Evolutionary conservation across 1,140 invertebrate species (phyloP), one percentile per base, ranked within the genome.

Genomic region (Drosophila trapezifrons): DNA sequence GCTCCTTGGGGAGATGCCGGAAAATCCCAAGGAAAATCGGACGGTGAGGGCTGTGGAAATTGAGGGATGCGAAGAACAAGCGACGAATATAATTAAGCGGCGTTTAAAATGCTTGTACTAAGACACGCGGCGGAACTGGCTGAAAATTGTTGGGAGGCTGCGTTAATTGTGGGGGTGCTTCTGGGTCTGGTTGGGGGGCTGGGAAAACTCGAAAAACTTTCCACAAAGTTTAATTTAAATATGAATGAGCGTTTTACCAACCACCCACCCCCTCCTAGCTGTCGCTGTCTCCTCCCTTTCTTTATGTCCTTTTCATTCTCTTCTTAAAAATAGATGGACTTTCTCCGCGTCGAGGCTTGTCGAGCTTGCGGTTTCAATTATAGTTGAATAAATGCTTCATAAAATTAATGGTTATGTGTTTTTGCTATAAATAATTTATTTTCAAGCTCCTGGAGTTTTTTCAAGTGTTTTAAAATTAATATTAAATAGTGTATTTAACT

Each of bases 181-280:
- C 55, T 37, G 40, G 27, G 7, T 37, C 40, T n/a, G 47, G 18
- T 27, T 15, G 38, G 32, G 32, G n/a, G 51, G 51, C 25, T 1
- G 4, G 17, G 10, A 35, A 55, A 69, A 55, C 45, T 67, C 13
- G 47, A 67, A 70, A 82, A 86, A 85, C 82, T 86, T 86, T 86
- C 66, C 63, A 45, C 78, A 89, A 87, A 84, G 73, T 87, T 87
- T 83, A 83, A 89, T 87, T 87, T 89, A 80, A 89, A 89, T 84
- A 83, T 80, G 74, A 84, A 89, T 89, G 74, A 89, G 58, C 76
- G 54, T 69, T 74, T 71, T 77, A 32, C 32, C 32, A 32, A 35
- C 17, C 18, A 20, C 17, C 49, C 17, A 2, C 15, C 27, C 5
- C 9, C 2, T n/a, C 12, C 15, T 8, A 2, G 2, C 6, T 5